Evolutionary conservation across 2,888 invertebrate species (phyloP).

Genomic region (Ferrisia virgata): DNA sequence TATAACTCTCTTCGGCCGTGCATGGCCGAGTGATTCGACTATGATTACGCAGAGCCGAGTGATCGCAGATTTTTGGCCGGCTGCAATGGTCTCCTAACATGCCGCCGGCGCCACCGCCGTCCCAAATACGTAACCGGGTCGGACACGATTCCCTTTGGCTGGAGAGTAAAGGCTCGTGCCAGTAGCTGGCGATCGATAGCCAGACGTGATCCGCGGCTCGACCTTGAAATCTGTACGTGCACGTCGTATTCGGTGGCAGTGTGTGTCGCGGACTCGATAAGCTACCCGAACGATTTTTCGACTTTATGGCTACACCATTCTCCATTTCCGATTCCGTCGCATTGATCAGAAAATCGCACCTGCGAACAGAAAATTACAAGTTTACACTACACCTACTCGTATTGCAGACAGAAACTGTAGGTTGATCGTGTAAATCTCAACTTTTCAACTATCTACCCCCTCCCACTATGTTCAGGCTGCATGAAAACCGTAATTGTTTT

Average conservation of each 20-base stretch:
- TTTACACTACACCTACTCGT: no score
- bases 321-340: conserved; percentile 67
- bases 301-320: conserved; percentile 52
- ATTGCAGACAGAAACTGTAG: no score
- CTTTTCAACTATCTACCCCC: no score
- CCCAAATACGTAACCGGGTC: conserved; percentile 71
- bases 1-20: conserved; percentile 74
- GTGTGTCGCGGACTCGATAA: conserved; percentile 79
- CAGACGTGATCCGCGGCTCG: conserved; percentile 76
- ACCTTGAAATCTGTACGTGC: conserved; percentile 80
- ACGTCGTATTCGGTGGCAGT: conserved; percentile 79
- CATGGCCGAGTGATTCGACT: conserved; percentile 77
- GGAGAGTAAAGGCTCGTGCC: conserved; percentile 59
- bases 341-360: conserved; percentile 74
- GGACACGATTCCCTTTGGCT: conserved; percentile 57
- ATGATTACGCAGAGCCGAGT: conserved; percentile 69
- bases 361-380: no score
- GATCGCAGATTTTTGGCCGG: conserved; percentile 77
- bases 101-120: conserved; percentile 62
- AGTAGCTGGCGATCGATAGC: conserved; percentile 83
- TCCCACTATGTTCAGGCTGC: no score
- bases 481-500: no score
- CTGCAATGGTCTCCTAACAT: conserved; percentile 70
- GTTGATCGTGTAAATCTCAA: no score
- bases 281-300: conserved; percentile 66